A percentile compares a stretch with the other conserved stretches of the same genome.
Conservation (phyloP, 23 tunicate genomes). For the Clavelina lepadiformis region DNA sequence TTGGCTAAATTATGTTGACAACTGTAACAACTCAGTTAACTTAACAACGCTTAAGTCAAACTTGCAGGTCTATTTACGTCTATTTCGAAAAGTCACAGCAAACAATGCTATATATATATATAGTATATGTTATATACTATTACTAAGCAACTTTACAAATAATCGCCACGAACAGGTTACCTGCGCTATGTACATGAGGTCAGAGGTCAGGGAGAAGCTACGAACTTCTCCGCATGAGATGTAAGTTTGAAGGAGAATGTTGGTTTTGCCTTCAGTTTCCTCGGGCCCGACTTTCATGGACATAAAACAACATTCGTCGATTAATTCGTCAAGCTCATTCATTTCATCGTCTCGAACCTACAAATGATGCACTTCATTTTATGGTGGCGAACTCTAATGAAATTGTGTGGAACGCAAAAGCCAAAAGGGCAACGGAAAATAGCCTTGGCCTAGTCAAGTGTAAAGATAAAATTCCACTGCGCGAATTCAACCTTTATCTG, state of each 20-base stretch:
- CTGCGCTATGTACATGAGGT: slow-evolving; percentile 93
- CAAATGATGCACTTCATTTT: neutral
- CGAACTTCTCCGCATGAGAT: slow-evolving; percentile 63
- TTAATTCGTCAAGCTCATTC: slow-evolving; percentile 75
- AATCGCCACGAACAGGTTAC: slow-evolving; percentile 29
- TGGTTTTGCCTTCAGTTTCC: slow-evolving; percentile 91
- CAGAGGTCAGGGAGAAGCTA: slow-evolving; percentile 83
- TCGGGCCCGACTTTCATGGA: slow-evolving; percentile 65
- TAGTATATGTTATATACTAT: too few species aligned
- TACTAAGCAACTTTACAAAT: too few species aligned
- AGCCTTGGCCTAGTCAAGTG: too few species aligned
- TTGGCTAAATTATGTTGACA: too few species aligned
- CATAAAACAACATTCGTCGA: slow-evolving; percentile 38
- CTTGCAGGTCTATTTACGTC: too few species aligned
- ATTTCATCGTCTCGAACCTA: slow-evolving; percentile 97
- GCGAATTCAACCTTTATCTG: slow-evolving; percentile 76
- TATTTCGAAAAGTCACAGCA: too few species aligned
- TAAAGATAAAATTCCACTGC: too few species aligned
- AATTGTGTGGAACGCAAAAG: neutral
- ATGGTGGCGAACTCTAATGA: neutral
- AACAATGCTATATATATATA: too few species aligned
- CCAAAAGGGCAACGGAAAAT: neutral
- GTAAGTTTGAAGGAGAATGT: slow-evolving; percentile 88
- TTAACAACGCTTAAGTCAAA: too few species aligned
- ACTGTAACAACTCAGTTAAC: too few species aligned